These are phyloP conservation scores for Hiodon alosoides DNA, from an alignment of 2,113 vertebrate genomes.

Conservation along the genomic window DNA sequence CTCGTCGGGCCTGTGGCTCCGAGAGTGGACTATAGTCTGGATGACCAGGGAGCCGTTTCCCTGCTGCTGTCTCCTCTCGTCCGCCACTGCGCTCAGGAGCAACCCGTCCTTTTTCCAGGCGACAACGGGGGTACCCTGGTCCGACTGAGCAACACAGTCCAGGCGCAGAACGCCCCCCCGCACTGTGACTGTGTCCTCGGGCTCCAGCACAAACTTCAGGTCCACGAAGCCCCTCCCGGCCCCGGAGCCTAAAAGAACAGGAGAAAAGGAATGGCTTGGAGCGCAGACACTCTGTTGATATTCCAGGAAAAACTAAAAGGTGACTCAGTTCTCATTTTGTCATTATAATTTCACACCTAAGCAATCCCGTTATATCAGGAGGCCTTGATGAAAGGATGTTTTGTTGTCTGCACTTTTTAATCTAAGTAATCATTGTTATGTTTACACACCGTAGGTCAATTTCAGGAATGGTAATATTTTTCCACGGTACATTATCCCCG, in stretches of 20 bases:
- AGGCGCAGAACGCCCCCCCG: conserved; percentile 71
- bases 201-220: conserved; percentile 71
- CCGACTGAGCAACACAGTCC: conserved; percentile 68
- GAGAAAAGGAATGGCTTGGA: not conserved
- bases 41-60: conserved; percentile 78
- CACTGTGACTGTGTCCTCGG: conserved; percentile 71
- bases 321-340: not conserved
- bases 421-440: no score
- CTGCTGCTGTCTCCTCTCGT: conserved; percentile 75
- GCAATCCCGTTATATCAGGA: no score
- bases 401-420: no score
- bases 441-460: no score
- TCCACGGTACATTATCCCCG: no score
- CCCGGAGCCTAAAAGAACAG: conserved; percentile 25
- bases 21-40: conserved; percentile 78
- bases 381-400: no score
- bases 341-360: no score
- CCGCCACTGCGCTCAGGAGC: conserved; percentile 71
- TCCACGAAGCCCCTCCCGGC: conserved; percentile 63
- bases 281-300: no score
- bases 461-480: no score
- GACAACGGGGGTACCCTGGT: conserved; percentile 54
- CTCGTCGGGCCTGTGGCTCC: conserved; percentile 87
- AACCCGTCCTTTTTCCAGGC: conserved; percentile 84
- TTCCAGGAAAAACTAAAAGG: no score